A percentile compares a stretch with the other conserved stretches of the same genome.
These are phyloP conservation scores for Chelmon rostratus DNA, from an alignment of 2,797 vertebrate genomes.

Conservation along the genomic window DNA sequence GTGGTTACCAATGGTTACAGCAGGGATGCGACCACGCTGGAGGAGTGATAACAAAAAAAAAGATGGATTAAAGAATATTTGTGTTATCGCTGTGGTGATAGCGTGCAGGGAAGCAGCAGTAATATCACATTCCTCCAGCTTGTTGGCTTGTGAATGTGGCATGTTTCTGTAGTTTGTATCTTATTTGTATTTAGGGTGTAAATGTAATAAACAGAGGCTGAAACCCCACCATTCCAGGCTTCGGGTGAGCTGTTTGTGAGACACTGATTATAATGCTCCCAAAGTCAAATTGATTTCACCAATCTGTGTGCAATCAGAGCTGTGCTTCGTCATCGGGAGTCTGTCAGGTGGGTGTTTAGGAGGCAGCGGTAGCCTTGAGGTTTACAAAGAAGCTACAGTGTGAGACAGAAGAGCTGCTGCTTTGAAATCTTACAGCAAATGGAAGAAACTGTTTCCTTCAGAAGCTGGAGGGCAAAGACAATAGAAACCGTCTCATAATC, in stretches of 20 bases:
- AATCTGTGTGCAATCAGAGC: neutral
- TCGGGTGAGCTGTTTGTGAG: neutral
- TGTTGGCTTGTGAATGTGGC: neutral
- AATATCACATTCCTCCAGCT: neutral
- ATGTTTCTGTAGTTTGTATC: neutral
- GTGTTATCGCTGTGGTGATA: neutral
- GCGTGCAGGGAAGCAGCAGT: neutral
- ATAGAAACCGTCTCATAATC: conserved; percentile 10
- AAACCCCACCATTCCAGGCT: neutral
- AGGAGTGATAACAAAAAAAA: conserved; percentile 1
- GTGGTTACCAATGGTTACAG: conserved; percentile 32
- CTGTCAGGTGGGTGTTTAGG: neutral
- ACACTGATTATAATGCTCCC: neutral
- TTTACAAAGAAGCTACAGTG: conserved; percentile 8
- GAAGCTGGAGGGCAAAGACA: neutral
- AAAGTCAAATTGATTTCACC: neutral
- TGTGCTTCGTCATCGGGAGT: neutral
- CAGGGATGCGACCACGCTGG: neutral
- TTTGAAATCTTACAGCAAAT: conserved; percentile 1
- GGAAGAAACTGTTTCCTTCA: neutral
- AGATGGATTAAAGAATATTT: neutral
- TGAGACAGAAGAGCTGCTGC: neutral
- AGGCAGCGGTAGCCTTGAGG: neutral
- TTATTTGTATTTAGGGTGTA: neutral
- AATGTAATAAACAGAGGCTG: neutral